Percentiles rank a stretch among this genome's conserved stretches.
These are phyloP conservation scores for Gallinago solitaria DNA, from an alignment of 2,797 vertebrate species.

Conservation along the genomic window DNA sequence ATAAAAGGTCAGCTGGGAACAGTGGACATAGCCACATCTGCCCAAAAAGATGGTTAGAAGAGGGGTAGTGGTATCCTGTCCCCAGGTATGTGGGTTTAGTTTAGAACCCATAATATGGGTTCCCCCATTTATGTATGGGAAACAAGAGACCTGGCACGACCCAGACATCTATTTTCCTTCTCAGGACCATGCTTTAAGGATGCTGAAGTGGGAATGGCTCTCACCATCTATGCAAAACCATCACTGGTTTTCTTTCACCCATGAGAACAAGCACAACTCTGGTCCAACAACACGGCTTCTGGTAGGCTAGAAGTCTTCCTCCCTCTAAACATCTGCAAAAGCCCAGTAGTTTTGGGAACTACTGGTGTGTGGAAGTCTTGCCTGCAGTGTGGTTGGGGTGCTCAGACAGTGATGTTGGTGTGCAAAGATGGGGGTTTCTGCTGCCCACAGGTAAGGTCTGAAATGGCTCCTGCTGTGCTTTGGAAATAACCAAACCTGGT, in stretches of 20 bases:
- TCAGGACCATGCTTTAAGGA: not conserved
- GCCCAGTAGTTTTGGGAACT: not conserved
- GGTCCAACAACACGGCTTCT: not conserved
- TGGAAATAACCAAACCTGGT: not conserved
- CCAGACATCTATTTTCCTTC: not conserved
- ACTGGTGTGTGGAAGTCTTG: not conserved
- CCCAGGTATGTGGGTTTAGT: not conserved
- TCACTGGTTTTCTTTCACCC: not conserved
- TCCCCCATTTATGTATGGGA: not conserved
- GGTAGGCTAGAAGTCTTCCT: not conserved
- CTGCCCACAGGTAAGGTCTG: not conserved
- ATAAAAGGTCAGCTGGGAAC: not conserved
- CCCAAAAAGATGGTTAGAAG: not conserved
- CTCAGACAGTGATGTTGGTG: not conserved
- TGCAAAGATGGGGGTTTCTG: not conserved
- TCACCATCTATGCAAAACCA: not conserved
- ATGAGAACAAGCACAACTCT: not conserved
- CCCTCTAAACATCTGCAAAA: not conserved
- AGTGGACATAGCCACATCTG: not conserved
- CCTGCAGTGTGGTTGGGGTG: not conserved
- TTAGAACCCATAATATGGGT: too few species aligned
- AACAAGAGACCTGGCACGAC: not conserved
- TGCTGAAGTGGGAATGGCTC: not conserved
- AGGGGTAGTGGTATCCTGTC: not conserved
- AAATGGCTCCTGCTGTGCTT: not conserved